Percentiles rank a stretch among this genome's conserved stretches.
phyloP scores from a whole-genome alignment of 2,113 vertebrate genomes.

The Rattus rattus region DNA sequence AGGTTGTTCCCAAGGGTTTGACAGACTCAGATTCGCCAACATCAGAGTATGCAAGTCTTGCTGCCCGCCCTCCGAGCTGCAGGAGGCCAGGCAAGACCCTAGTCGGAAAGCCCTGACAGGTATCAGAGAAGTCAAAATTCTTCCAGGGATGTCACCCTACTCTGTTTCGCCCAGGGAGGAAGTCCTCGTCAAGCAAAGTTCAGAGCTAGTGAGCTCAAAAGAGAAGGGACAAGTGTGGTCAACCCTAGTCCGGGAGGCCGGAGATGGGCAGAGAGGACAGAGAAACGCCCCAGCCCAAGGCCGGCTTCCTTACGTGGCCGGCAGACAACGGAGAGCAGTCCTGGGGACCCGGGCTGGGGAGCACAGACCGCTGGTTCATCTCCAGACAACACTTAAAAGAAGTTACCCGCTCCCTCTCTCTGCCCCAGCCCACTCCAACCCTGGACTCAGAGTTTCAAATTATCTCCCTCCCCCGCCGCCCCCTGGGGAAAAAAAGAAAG shows the following conservation, averaged over 20 bases:
- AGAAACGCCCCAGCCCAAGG: not conserved
- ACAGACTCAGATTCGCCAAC: not conserved
- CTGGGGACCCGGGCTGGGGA: not conserved
- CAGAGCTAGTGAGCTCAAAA: not conserved
- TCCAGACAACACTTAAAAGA: not conserved
- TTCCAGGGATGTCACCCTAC: not conserved
- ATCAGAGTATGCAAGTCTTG: not conserved
- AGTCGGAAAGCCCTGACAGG: not conserved
- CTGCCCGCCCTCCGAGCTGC: not conserved
- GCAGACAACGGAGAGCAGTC: not conserved
- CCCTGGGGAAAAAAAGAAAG: not conserved
- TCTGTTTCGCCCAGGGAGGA: not conserved
- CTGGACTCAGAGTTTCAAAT: not conserved
- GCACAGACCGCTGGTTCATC: not conserved
- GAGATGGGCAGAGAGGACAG: not conserved
- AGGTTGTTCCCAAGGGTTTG: not conserved
- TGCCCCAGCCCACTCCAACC: not conserved
- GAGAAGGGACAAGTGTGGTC: rapidly evolving
- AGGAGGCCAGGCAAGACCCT: rapidly evolving
- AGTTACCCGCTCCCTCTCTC: not conserved
- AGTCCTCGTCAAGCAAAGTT: not conserved
- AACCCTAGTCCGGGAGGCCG: rapidly evolving
- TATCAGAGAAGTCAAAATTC: not conserved
- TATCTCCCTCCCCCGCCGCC: not conserved
- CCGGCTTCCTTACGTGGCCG: not conserved